Evolutionary conservation across 1,140 invertebrate species (phyloP).

Genomic region (Alviniconcha marisindica): DNA sequence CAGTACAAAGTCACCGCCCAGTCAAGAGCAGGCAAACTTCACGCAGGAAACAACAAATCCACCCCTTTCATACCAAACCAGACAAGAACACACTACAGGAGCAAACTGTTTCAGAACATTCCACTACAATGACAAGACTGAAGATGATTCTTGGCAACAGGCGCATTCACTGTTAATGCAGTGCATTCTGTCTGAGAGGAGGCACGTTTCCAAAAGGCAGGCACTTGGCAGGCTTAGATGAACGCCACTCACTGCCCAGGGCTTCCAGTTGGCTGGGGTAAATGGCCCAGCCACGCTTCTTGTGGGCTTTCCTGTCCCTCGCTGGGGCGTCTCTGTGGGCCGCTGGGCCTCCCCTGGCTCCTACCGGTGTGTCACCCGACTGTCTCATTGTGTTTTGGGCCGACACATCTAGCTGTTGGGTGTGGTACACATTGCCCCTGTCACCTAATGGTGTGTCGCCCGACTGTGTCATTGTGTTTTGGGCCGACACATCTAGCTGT

Average conservation of each 20-base stretch:
- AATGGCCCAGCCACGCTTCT: conserved; percentile 7
- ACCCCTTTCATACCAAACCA: too few relatives aligned
- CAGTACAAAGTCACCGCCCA: too few relatives aligned
- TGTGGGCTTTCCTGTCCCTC: background rate
- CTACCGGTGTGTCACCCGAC: background rate
- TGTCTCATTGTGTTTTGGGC: background rate
- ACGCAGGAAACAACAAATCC: too few relatives aligned
- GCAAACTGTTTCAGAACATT: too few relatives aligned
- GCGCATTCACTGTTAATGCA: too few relatives aligned
- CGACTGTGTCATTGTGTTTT: background rate
- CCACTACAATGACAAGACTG: too few relatives aligned
- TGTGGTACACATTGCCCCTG: background rate
- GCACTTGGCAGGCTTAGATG: conserved; percentile 13
- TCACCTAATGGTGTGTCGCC: background rate
- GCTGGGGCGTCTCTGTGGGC: background rate
- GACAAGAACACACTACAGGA: too few relatives aligned
- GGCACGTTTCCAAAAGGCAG: too few relatives aligned
- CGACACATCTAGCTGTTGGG: background rate
- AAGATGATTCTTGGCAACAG: too few relatives aligned
- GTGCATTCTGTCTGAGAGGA: too few relatives aligned
- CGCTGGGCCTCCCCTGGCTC: background rate
- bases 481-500: too few relatives aligned
- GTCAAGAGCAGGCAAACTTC: too few relatives aligned
- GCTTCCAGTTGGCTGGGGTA: conserved; percentile 28
- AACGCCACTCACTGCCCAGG: conserved; percentile 18